Base-by-base conservation (phyloP, 1,140 invertebrate genomes). In the Drosophila simulans region DNA sequence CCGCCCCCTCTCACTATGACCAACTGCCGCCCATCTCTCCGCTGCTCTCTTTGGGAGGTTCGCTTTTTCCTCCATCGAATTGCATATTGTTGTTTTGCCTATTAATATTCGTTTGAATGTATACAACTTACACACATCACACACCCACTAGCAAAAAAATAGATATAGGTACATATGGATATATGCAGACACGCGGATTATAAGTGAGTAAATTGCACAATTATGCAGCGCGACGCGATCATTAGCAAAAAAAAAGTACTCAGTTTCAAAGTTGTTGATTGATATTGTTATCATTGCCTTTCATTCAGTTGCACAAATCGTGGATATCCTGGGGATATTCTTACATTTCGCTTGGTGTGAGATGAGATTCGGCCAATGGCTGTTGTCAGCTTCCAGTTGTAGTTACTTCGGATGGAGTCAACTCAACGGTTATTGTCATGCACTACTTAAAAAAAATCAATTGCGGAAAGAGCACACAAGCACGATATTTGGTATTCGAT, bases 391-490 rank as follows among this genome's bases (percentile, higher is more conserved):
- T 42, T 42, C 40, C 40, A 42, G 40, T 74, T 69, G 12, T 48
- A n/a, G 57, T 37, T 68, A 15, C n/a, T 55, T 25, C 8, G 8
- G 31, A 10, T 31, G 31, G 31, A 31, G 48, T 42, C 53, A 34
- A 48, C 57, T 42, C 49, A 42, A 53, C 62, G 37, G 62, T 66
- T 85, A 77, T 51, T 48, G 43, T 54, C 66, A 63, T 34, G 40
- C 46, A 83, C 74, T 81, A 60, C 53, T 63, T 82, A 82, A 84
- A 83, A 78, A 89, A 85, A 85, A 80, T 83, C 71, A 80, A 83
- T 83, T 79, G 59, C 66, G 64, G 77, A 78, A 80, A 51, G 66
- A 69, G 71, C 83, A 83, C 74, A 69, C 74, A 60, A 66, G 63
- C 78, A 86, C 81, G 82, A 85, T 34, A 55, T 58, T 74, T 37